Base-by-base conservation (phyloP, 1,140 invertebrate genomes). In the Drosophila eugracilis region DNA sequence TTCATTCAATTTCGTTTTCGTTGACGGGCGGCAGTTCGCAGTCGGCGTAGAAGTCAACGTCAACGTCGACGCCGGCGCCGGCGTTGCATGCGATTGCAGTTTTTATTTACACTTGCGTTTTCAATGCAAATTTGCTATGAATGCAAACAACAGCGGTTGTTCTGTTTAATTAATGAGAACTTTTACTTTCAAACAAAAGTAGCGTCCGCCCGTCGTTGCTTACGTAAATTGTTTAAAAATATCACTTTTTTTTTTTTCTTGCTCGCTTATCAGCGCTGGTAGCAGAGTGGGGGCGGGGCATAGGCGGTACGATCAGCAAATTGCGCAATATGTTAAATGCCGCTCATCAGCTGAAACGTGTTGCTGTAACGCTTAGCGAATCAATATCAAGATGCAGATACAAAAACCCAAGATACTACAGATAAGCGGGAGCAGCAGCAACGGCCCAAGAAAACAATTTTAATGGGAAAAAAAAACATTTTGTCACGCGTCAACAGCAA, bases 301-400 rank as follows among this genome's bases (percentile, higher is more conserved):
- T 10, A 2, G 19, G 53, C 19, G 50, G 24, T 17, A 14, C 12
- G 57, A 81, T 86, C 67, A 67, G 78, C 75, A 72, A 86, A 88
- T 86, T 86, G 83, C 83, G 83, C 84, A 86, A 86, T 88, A 86
- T 89, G 83, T 78, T 88, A 74, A 81, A 77, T 54, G 71, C 58
- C 71, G 69, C 66, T 72, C 15, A 32, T 30, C 24, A 36, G 28
- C 48, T 30, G 42, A 37, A 47, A 44, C 55, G 41, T 62, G 70
- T 52, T 34, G 59, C 52, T 75, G 73, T 75, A 75, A 75, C 55
- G 32, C 32, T 15, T 6, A 1, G 45, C 48, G 60, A 76, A 76
- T 76, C 73, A 67, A 76, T 76, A 69, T 75, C 59, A 75, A 75
- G 60, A 75, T 67, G 72, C 76, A 85, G 80, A 85, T 76, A 63